phyloP scores from a whole-genome alignment of 2,797 vertebrate species.

The Cyprinella venusta region DNA sequence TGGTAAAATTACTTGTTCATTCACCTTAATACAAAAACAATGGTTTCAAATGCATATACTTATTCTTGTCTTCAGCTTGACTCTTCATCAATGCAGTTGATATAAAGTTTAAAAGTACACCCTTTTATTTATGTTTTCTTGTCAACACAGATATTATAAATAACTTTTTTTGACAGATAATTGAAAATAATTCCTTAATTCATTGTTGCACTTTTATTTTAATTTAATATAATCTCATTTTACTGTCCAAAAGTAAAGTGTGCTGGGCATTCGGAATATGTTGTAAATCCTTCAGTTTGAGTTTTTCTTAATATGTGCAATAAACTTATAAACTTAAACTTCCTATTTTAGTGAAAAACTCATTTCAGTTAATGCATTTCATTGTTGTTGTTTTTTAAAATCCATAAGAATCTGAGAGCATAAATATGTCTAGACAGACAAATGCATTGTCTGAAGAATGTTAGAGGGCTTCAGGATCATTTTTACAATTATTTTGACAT shows the following conservation, averaged over 20 bases:
- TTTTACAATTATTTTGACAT: constrained; percentile 28
- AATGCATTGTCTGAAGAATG: constrained; percentile 4
- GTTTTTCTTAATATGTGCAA: constrained; percentile 4
- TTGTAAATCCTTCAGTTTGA: background rate
- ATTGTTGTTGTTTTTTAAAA: background rate
- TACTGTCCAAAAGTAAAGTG: background rate
- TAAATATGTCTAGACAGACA: background rate
- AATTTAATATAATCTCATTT: background rate
- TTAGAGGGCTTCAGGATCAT: background rate
- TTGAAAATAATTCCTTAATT: background rate
- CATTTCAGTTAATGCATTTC: background rate
- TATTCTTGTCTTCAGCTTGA: background rate
- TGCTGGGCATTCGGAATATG: background rate
- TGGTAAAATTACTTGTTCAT: too few relatives aligned
- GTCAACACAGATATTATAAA: background rate
- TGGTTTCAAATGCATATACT: background rate
- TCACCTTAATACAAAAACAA: background rate
- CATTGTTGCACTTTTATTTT: background rate
- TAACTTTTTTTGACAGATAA: background rate
- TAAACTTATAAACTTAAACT: background rate
- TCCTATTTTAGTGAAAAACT: background rate
- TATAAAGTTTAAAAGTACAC: background rate
- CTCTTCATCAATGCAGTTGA: background rate
- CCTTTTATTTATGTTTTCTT: background rate
- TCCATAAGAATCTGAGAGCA: background rate